Base-by-base conservation (phyloP, 2,888 invertebrate species). In the Sympetrum striolatum region DNA sequence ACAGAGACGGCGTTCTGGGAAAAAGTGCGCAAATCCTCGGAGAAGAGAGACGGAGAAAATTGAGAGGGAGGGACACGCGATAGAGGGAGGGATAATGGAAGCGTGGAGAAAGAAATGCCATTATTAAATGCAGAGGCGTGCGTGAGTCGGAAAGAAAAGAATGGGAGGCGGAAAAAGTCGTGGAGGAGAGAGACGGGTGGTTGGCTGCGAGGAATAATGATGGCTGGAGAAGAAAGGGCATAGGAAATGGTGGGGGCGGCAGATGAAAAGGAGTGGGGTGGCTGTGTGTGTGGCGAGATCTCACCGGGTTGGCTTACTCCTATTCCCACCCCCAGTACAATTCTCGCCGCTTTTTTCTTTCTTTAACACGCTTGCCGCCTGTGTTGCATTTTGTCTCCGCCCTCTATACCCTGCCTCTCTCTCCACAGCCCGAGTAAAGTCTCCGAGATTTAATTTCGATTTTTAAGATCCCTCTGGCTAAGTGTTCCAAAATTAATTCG, bases 301-400 rank as follows among this genome's bases (percentile, higher is more conserved):
- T 82, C 82, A 82, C 82, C 82, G 82, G 82, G 82, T 82, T 82
- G 82, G 82, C 82, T 82, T 58, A 82, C 10, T 14, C 82, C 25
- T 10, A 18, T 18, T 18, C 58, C 58, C 58, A 6, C 25, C 31
- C 44, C 48, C 81, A 44, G 2, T 25, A 31, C 25, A 14, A 18
- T 82, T 58, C 58, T 53, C 82, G 35, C 31, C 10, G 35, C 31
- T 53, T 81, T 81, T 35, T 25, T 18, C 82, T 35, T 81, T 3
- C 14, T 58, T 18, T 58, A 31, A 53, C 58, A 58, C 53, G 64
- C 79, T 25, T 31, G 81, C 53, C 25, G 81, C 31, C 53, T 44
- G 44, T 31, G 81, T 31, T 82, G 81, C 53, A 53, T n/a, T 53
- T 82, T 82, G 53, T 82, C 81, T 53, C 48, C 81, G 81, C 81